phyloP scores from a whole-genome alignment of 2,113 vertebrate genomes.

The Salvator merianae region DNA sequence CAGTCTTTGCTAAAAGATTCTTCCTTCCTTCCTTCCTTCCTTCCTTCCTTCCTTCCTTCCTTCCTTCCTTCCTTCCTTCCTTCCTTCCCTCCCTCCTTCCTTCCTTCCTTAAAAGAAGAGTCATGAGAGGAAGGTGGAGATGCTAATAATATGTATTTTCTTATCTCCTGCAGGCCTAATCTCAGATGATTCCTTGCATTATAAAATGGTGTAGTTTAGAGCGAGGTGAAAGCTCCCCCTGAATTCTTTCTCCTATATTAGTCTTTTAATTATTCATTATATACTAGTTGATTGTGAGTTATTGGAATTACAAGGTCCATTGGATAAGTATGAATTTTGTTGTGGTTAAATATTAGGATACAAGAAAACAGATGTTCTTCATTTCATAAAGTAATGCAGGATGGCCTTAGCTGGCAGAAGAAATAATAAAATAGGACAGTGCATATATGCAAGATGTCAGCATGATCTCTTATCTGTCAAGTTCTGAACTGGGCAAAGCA shows the following conservation, averaged over 20 bases:
- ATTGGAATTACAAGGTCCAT: not conserved
- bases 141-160: too few species aligned
- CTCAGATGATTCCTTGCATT: too few species aligned
- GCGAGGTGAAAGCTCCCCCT: too few species aligned
- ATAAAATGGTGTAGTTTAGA: too few species aligned
- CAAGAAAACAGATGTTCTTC: slow-evolving; percentile 1
- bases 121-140: too few species aligned
- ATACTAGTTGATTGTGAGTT: not conserved
- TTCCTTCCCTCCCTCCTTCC: too few species aligned
- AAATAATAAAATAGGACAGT: slow-evolving; percentile 40
- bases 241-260: not conserved
- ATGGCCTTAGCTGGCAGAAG: slow-evolving; percentile 28
- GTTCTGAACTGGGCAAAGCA: slow-evolving; percentile 32
- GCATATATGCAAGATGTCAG: slow-evolving; percentile 38
- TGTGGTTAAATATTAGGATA: not conserved
- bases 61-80: too few species aligned
- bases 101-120: too few species aligned
- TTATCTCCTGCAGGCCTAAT: too few species aligned
- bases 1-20: too few species aligned
- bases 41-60: too few species aligned
- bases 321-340: not conserved
- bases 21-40: too few species aligned
- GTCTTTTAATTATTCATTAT: not conserved
- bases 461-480: slow-evolving; percentile 41
- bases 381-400: slow-evolving; percentile 30